These are phyloP conservation scores for Microctenopoma lineatum DNA, from an alignment of 2,797 vertebrate species.

Conservation along the genomic window DNA sequence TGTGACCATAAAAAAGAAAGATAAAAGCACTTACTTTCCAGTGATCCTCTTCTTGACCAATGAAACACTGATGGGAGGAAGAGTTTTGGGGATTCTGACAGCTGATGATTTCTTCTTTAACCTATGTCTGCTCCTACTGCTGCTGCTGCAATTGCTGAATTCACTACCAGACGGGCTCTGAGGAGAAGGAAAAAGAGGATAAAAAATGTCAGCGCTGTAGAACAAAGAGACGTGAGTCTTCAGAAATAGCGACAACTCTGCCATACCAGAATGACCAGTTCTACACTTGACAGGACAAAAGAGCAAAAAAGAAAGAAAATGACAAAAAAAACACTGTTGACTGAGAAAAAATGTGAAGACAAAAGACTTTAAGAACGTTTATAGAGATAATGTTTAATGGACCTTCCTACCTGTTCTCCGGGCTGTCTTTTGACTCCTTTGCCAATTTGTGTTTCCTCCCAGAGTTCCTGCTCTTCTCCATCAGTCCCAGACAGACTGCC, in stretches of 20 bases:
- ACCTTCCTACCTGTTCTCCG: slow-evolving; percentile 72
- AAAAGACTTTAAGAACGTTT: too few relatives aligned
- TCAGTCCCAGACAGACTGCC: slow-evolving; percentile 77
- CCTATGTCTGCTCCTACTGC: slow-evolving; percentile 30
- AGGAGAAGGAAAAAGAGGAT: slow-evolving; percentile 13
- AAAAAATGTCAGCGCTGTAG: neutral
- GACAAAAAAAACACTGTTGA: neutral
- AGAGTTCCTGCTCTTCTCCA: slow-evolving; percentile 85
- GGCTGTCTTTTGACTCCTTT: slow-evolving; percentile 88
- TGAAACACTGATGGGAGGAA: slow-evolving; percentile 83
- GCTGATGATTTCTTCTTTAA: slow-evolving; percentile 76
- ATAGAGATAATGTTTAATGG: neutral
- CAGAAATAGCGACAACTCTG: neutral
- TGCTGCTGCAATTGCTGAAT: slow-evolving; percentile 59
- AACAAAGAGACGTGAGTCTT: neutral
- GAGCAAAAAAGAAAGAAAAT: neutral
- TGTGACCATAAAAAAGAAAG: neutral
- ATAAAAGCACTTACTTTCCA: slow-evolving; percentile 81
- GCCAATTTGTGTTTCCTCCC: slow-evolving; percentile 93
- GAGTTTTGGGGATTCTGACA: slow-evolving; percentile 75
- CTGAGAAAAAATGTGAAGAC: neutral
- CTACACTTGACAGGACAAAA: neutral
- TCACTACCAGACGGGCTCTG: slow-evolving; percentile 79
- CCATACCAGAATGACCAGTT: neutral
- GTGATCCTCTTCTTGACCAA: slow-evolving; percentile 88